A percentile compares a stretch with the other conserved stretches of the same genome.
These are phyloP conservation scores for Entelurus aequoreus DNA, from an alignment of 2,113 vertebrate species.

Conservation along the genomic window DNA sequence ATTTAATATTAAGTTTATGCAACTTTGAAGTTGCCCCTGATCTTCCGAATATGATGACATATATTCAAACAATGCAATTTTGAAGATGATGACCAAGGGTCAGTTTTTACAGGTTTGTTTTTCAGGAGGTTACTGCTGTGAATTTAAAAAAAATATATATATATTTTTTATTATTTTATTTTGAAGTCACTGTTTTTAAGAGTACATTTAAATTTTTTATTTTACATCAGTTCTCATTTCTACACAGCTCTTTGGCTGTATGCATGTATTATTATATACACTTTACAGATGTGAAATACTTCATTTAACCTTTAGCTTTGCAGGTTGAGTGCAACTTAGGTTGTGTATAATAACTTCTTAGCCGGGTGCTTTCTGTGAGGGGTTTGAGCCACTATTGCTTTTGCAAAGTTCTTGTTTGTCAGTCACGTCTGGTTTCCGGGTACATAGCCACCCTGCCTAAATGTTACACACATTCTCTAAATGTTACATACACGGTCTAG, in stretches of 20 bases:
- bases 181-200: not conserved
- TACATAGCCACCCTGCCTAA: conserved; percentile 1
- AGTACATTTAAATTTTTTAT: conserved; percentile 7
- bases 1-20: conserved; percentile 2
- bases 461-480: conserved; percentile 23
- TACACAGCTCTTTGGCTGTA: conserved; percentile 16
- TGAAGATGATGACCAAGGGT: not conserved
- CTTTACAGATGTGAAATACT: conserved; percentile 9
- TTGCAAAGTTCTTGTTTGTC: conserved; percentile 4
- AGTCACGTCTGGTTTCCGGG: conserved; percentile 8
- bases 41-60: conserved; percentile 1
- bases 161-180: not conserved
- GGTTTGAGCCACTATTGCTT: conserved; percentile 22
- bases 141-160: not conserved
- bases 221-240: conserved; percentile 1
- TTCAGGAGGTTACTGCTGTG: conserved; percentile 26
- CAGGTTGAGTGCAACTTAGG: conserved; percentile 5
- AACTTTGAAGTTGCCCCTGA: not conserved
- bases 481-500: conserved; percentile 3
- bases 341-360: conserved; percentile 7
- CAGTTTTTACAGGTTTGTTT: not conserved
- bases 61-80: not conserved
- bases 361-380: conserved; percentile 17
- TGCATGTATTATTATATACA: not conserved
- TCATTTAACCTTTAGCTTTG: conserved; percentile 1